These are phyloP conservation scores for Gandaritis pyraliata DNA, from an alignment of 2,888 invertebrate genomes.

Conservation along the genomic window DNA sequence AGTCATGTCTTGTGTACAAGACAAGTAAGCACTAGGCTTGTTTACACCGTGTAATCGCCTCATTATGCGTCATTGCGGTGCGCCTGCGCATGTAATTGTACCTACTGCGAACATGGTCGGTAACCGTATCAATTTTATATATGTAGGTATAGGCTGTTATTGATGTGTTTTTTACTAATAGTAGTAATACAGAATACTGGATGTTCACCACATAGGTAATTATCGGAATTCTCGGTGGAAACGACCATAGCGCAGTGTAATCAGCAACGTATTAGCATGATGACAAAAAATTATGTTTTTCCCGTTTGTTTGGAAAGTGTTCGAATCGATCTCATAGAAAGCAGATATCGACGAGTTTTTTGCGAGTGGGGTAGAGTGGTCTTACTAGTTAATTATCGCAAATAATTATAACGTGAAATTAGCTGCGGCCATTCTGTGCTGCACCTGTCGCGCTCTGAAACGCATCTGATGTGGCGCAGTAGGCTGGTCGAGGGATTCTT, in stretches of 20 bases:
- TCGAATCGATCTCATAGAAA: constrained; percentile 25
- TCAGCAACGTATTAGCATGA: not conserved
- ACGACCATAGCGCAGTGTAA: too few species aligned
- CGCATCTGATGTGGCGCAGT: constrained; percentile 38
- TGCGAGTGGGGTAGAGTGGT: constrained; percentile 19
- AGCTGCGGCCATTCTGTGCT: constrained; percentile 32
- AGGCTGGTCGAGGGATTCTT: constrained; percentile 22
- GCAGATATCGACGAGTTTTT: constrained; percentile 22
- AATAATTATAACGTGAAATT: constrained; percentile 50
- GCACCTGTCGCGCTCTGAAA: constrained; percentile 39
- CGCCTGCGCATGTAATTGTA: constrained; percentile 39
- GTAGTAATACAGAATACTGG: too few species aligned
- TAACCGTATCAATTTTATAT: constrained; percentile 48
- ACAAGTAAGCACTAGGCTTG: constrained; percentile 30
- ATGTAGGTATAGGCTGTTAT: not conserved
- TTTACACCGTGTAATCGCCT: constrained; percentile 45
- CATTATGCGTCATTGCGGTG: constrained; percentile 36
- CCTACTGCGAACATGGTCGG: constrained; percentile 43
- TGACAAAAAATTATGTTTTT: constrained; percentile 14
- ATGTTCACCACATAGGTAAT: too few species aligned
- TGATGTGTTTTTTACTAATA: not conserved
- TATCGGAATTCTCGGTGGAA: too few species aligned
- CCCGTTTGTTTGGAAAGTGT: constrained; percentile 27
- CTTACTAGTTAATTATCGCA: constrained; percentile 39
- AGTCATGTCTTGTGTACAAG: constrained; percentile 1